These are phyloP conservation scores for Diogma glabrata DNA, from an alignment of 2,888 invertebrate genomes.

Conservation along the genomic window DNA sequence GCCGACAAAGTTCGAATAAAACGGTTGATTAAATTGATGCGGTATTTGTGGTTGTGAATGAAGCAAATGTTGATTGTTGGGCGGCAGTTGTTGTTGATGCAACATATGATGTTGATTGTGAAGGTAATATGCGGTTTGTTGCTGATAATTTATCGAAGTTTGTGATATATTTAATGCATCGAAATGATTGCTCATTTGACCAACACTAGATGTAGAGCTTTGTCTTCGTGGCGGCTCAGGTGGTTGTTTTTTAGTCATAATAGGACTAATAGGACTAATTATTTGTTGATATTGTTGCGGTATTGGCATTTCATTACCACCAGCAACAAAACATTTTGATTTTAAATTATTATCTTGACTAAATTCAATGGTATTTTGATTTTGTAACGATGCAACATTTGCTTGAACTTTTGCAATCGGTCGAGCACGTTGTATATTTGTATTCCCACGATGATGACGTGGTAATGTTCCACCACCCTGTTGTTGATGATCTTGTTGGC, in stretches of 20 bases:
- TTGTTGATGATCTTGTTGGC: conserved; percentile 30
- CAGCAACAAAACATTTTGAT: not conserved
- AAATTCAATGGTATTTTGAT: not conserved
- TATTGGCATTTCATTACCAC: no score
- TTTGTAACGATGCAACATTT: not conserved
- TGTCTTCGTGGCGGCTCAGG: conserved; percentile 72
- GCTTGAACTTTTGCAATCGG: conserved; percentile 10
- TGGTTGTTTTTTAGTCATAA: conserved; percentile 64
- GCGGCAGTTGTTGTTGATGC: no score
- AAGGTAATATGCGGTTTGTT: conserved; percentile 5
- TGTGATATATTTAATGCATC: conserved; percentile 20
- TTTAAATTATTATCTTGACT: conserved; percentile 4
- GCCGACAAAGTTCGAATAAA: conserved; percentile 36
- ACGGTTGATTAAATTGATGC: conserved; percentile 29
- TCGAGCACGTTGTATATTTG: conserved; percentile 16
- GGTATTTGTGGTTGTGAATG: conserved; percentile 6
- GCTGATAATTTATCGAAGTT: conserved; percentile 13
- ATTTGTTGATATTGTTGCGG: not conserved
- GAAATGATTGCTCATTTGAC: conserved; percentile 19
- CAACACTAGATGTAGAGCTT: conserved; percentile 14
- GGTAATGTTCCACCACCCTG: conserved; percentile 80
- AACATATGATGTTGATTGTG: conserved; percentile 23
- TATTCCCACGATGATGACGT: conserved; percentile 49
- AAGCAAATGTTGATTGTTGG: not conserved
- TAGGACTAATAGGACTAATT: conserved; percentile 45